Percentiles rank a stretch among this genome's conserved stretches.
These are phyloP conservation scores for Petrocephalus sullivani DNA, from an alignment of 2,797 vertebrate species.

Conservation along the genomic window DNA sequence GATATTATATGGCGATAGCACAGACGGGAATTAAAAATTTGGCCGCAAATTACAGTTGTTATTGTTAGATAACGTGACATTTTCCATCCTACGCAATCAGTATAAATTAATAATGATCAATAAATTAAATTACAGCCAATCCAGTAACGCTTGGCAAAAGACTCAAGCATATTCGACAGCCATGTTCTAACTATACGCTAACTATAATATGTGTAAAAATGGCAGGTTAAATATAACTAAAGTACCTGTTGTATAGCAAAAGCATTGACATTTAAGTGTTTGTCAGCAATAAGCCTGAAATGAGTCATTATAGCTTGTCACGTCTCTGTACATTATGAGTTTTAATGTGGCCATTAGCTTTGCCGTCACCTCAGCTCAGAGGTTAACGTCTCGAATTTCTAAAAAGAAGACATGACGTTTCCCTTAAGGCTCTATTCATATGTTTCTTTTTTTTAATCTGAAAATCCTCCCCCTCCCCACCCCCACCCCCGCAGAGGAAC, in stretches of 20 bases:
- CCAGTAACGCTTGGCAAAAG: not conserved
- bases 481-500: constrained; percentile 68
- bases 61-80: not conserved
- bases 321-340: not conserved
- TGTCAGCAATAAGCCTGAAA: not conserved
- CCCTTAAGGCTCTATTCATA: constrained; percentile 30
- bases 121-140: not conserved
- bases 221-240: not conserved
- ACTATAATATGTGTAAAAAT: not conserved
- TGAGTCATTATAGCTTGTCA: not conserved
- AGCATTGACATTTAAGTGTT: not conserved
- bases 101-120: not conserved
- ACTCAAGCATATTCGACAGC: not conserved
- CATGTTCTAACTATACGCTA: not conserved
- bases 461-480: constrained; percentile 10
- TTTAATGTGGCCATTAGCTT: not conserved
- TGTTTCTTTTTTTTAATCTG: constrained; percentile 18
- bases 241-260: not conserved
- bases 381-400: not conserved
- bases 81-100: not conserved
- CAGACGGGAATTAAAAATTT: not conserved
- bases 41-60: not conserved
- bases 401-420: constrained; percentile 30
- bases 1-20: not conserved
- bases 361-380: not conserved